Evolutionary conservation across 2,888 invertebrate genomes (phyloP), one percentile per base, ranked within the genome.

Genomic region (Tineola bisselliella): DNA sequence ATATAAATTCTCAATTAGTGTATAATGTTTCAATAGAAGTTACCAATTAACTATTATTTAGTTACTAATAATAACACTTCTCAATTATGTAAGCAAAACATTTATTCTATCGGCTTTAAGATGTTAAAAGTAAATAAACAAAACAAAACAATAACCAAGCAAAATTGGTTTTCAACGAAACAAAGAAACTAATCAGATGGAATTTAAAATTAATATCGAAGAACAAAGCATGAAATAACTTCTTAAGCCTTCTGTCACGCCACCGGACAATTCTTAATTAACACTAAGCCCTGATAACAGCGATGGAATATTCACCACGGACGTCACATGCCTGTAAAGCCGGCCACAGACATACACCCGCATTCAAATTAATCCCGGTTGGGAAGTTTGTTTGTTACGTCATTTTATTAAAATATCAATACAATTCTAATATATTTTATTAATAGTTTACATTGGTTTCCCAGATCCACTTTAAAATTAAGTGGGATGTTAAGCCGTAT

Each of bases 251-350:
- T 33, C 58, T 58, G 58, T 58, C 58, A 58, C 58, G 58, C 58
- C 58, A 58, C 13, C 12, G 58, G 58, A 58, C 58, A 58, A 58
- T 58, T 58, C 58, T 58, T 58, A 58, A 58, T 58, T 58, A 58
- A 58, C 58, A 58, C 33, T 58, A 58, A 58, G 58, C 58, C 58
- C 19, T 58, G 58, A 58, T 58, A 58, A 33, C 58, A 33, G 58
- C 25, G 33, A 33, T 33, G 13, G 58, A 31, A 33, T 54, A 54
- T 58, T 58, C 58, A 58, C 56, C 56, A 56, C 54, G 10, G 48
- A 48, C 58, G 33, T 58, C 58, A 58, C 58, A 58, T 58, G 54
- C 3, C 54, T 54, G 54, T 25, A 54, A 54, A 54, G 54, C 54
- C 54, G 18, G 15, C 17, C 48, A 17, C 18, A 10, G 48, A 56